Percentiles rank a stretch among this genome's conserved stretches.
phyloP scores from a whole-genome alignment of 2,888 invertebrate species.

The Sminthurinus aureus region DNA sequence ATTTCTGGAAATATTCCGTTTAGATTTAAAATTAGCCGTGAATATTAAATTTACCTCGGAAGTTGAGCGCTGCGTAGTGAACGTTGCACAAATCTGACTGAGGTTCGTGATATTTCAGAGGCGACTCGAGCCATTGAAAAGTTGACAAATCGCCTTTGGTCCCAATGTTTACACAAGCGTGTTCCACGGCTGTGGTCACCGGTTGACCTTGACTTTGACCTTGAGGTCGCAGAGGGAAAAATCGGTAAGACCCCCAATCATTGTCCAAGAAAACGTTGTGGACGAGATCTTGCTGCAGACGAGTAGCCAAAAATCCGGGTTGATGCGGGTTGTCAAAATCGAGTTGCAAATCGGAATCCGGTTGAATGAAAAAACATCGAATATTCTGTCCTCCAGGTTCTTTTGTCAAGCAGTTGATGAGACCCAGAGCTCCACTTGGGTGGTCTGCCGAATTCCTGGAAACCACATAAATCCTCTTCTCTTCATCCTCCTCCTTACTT shows the following conservation, averaged over 20 bases:
- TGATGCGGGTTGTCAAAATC: not conserved
- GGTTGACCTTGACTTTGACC: no score
- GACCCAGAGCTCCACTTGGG: slow-evolving; percentile 66
- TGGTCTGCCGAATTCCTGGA: slow-evolving; percentile 59
- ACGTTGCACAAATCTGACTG: slow-evolving; percentile 62
- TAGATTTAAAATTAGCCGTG: no score
- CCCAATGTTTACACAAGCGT: slow-evolving; percentile 90
- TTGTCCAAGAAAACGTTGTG: slow-evolving; percentile 62
- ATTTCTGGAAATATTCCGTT: no score
- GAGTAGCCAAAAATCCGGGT: not conserved
- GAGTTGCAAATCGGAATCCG: not conserved
- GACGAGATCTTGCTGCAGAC: slow-evolving; percentile 30
- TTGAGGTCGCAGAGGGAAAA: slow-evolving; percentile 69
- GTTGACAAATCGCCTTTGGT: slow-evolving; percentile 94
- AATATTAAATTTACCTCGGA: no score
- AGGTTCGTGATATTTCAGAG: slow-evolving; percentile 65
- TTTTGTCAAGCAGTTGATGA: slow-evolving; percentile 67
- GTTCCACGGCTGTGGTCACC: not conserved
- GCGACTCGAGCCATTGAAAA: slow-evolving; percentile 91
- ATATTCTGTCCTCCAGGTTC: slow-evolving; percentile 65
- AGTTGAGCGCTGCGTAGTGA: slow-evolving; percentile 84
- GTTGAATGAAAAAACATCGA: slow-evolving; percentile 60
- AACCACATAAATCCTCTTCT: no score
- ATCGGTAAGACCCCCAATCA: slow-evolving; percentile 81
- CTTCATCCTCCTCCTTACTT: slow-evolving; percentile 4